These are phyloP conservation scores for Leucophenga varia DNA, from an alignment of 1,140 invertebrate genomes.

Conservation along the genomic window DNA sequence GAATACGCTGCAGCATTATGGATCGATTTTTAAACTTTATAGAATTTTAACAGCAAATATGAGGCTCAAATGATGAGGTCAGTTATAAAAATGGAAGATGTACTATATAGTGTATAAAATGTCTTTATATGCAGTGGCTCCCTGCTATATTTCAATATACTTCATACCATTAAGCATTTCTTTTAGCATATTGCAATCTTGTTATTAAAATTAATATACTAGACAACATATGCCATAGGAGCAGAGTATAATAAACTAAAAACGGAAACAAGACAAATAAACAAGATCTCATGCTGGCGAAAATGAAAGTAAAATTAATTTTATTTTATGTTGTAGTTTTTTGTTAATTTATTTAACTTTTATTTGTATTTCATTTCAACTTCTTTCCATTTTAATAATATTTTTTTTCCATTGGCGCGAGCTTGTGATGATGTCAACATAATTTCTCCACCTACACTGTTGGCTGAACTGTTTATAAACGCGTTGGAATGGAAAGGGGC, in stretches of 20 bases:
- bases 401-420: no score
- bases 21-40: no score
- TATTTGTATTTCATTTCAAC: slow-evolving; percentile 21
- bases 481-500: no score
- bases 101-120: no score
- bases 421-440: slow-evolving; percentile 54
- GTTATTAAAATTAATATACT: slow-evolving; percentile 22
- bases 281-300: slow-evolving; percentile 25
- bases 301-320: slow-evolving; percentile 52
- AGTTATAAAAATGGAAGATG: no score
- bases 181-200: slow-evolving; percentile 12
- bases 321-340: no score
- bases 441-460: slow-evolving; percentile 53
- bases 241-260: slow-evolving; percentile 13
- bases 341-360: slow-evolving; percentile 18
- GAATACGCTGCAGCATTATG: no score
- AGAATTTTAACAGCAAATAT: no score
- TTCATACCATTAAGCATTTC: slow-evolving; percentile 8
- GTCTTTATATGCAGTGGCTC: no score
- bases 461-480: slow-evolving; percentile 25
- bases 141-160: background rate
- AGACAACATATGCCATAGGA: slow-evolving; percentile 20
- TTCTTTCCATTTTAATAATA: slow-evolving; percentile 9
- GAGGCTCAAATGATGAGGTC: no score
- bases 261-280: slow-evolving; percentile 21